Evolutionary conservation across 2,888 invertebrate genomes (phyloP).

Genomic region (Rhingia campestris): DNA sequence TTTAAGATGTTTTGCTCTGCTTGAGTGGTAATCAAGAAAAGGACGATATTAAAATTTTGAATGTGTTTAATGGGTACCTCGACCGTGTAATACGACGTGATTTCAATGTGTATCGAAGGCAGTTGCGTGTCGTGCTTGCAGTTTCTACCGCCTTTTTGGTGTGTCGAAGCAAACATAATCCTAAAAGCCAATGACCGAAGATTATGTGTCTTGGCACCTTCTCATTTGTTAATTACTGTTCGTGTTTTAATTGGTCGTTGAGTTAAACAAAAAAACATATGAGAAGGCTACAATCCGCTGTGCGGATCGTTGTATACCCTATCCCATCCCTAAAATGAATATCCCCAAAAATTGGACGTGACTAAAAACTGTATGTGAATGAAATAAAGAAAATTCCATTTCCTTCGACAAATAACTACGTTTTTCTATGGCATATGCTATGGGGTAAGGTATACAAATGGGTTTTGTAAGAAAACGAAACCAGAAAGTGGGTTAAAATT

Average conservation of each 20-base stretch:
- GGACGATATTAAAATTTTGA: conserved; percentile 46
- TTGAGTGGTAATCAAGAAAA: conserved; percentile 58
- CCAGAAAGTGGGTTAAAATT: no score
- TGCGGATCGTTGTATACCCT: no score
- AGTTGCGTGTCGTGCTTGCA: conserved; percentile 59
- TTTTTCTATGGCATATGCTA: no score
- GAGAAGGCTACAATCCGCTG: no score
- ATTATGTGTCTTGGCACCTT: conserved; percentile 71
- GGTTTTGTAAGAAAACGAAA: no score
- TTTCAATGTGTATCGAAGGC: conserved; percentile 58
- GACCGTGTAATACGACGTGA: conserved; percentile 71
- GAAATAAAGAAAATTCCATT: no score
- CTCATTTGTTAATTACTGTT: conserved; percentile 63
- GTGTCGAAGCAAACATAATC: conserved; percentile 44
- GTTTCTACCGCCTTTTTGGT: conserved; percentile 45
- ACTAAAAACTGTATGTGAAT: no score
- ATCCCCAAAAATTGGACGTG: no score
- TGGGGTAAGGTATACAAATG: no score
- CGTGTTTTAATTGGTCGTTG: conserved; percentile 50
- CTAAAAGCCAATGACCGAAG: conserved; percentile 63
- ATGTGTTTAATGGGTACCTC: conserved; percentile 47
- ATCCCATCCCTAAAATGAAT: no score
- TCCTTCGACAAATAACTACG: no score
- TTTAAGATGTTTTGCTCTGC: conserved; percentile 51
- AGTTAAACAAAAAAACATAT: neutral